Evolutionary conservation across 2,888 invertebrate species (phyloP).

Genomic region (Chrysomela aeneicollis): DNA sequence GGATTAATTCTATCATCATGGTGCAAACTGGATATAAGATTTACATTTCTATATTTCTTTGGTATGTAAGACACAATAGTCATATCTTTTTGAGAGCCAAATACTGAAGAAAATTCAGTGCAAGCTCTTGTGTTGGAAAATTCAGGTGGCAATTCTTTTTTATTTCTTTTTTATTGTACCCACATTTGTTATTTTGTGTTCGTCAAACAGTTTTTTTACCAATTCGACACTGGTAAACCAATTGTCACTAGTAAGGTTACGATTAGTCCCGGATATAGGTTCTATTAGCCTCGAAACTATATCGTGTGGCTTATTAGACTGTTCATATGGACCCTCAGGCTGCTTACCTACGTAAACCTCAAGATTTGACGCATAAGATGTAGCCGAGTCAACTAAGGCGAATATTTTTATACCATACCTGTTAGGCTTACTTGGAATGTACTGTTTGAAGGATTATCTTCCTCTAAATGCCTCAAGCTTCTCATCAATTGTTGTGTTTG

Average conservation of each 20-base stretch:
- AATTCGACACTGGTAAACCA: constrained; percentile 32
- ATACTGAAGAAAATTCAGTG: constrained; percentile 11
- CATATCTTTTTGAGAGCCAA: constrained; percentile 7
- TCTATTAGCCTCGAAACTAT: constrained; percentile 3
- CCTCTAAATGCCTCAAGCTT: neutral
- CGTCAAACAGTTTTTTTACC: constrained; percentile 29
- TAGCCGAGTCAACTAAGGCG: constrained; percentile 3
- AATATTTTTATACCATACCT: constrained; percentile 64
- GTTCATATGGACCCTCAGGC: constrained; percentile 10
- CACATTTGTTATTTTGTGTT: no score
- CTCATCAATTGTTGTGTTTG: neutral
- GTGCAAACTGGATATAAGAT: constrained; percentile 39
- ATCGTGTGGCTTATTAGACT: neutral
- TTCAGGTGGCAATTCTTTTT: no score
- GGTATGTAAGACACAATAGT: constrained; percentile 17
- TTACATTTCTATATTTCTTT: constrained; percentile 32
- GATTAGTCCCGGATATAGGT: constrained; percentile 12
- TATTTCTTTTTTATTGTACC: no score
- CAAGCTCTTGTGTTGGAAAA: constrained; percentile 4
- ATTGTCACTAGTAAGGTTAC: constrained; percentile 22
- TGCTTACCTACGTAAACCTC: constrained; percentile 16
- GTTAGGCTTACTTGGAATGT: neutral
- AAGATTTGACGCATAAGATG: constrained; percentile 17
- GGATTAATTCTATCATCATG: constrained; percentile 29
- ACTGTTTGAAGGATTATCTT: neutral